These are phyloP conservation scores for Dicerorhinus sumatrensis DNA, from an alignment of 2,113 vertebrate genomes.

Conservation along the genomic window DNA sequence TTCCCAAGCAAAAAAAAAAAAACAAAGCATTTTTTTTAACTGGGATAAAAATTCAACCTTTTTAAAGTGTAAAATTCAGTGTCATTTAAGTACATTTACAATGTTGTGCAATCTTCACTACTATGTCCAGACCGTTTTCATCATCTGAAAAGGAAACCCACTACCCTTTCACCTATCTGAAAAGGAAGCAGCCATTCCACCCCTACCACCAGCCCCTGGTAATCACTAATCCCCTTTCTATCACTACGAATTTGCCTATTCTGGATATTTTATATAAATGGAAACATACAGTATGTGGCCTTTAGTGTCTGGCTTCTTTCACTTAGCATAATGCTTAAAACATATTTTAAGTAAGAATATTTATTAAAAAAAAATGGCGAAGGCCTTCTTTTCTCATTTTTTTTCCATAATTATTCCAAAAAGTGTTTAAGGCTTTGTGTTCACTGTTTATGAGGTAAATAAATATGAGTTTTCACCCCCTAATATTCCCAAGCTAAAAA, in stretches of 20 bases:
- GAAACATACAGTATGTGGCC: not conserved
- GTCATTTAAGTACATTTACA: not conserved
- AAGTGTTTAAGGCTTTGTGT: not conserved
- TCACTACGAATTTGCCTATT: not conserved
- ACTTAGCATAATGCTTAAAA: not conserved
- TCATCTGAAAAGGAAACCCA: not conserved
- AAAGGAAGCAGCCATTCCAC: not conserved
- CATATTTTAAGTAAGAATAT: not conserved
- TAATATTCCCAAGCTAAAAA: conserved; percentile 5
- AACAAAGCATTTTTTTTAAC: not conserved
- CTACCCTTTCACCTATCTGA: too few species aligned
- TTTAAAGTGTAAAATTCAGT: not conserved
- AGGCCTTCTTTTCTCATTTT: not conserved
- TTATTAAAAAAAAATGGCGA: not conserved
- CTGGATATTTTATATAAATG: not conserved
- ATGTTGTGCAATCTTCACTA: not conserved
- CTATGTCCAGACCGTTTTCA: not conserved
- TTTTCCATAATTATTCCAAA: conserved; percentile 3
- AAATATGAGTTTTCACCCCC: not conserved
- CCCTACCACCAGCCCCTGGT: accelerated
- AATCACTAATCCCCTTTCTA: not conserved
- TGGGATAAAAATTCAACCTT: not conserved
- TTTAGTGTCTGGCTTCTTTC: not conserved
- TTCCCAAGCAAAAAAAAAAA: too few species aligned
- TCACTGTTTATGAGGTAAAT: not conserved